Conservation (phyloP, 2,888 invertebrate genomes). For the Leptinotarsa rubiginosa region DNA sequence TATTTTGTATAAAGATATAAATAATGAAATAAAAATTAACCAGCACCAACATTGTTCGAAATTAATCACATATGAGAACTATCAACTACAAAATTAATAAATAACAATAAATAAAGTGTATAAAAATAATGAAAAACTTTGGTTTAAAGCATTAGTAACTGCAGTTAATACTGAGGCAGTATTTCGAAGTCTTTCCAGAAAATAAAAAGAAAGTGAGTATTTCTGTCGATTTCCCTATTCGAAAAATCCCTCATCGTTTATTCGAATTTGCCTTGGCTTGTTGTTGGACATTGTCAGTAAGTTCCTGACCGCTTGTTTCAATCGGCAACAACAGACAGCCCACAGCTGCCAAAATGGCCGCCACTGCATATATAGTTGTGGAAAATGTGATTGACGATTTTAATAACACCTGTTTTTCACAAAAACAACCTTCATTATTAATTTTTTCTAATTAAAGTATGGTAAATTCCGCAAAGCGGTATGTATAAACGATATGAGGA, state of each 20-base stretch:
- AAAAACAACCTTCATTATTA: neutral
- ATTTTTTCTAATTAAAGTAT: too few species aligned
- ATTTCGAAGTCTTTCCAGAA: constrained; percentile 26
- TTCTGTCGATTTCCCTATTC: neutral
- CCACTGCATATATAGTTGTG: constrained; percentile 81
- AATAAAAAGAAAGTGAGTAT: constrained; percentile 19
- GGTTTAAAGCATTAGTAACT: constrained; percentile 43
- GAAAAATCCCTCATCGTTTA: constrained; percentile 23
- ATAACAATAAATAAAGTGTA: constrained; percentile 22
- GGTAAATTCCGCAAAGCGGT: too few species aligned
- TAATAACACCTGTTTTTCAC: constrained; percentile 73
- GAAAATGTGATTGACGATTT: constrained; percentile 80
- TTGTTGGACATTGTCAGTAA: constrained; percentile 70
- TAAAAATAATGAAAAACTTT: constrained; percentile 39
- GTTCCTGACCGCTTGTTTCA: constrained; percentile 83
- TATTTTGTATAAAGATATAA: constrained; percentile 23
- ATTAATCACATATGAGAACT: constrained; percentile 21
- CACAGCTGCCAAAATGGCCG: constrained; percentile 80
- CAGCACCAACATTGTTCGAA: constrained; percentile 27
- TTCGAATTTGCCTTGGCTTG: constrained; percentile 47
- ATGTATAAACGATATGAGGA: too few species aligned
- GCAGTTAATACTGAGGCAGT: constrained; percentile 39
- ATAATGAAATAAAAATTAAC: constrained; percentile 13
- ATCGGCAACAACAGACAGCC: constrained; percentile 86
- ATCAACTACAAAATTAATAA: constrained; percentile 18